Base-by-base conservation (phyloP, 2,888 invertebrate species). In the Dorcus parallelipipedus region DNA sequence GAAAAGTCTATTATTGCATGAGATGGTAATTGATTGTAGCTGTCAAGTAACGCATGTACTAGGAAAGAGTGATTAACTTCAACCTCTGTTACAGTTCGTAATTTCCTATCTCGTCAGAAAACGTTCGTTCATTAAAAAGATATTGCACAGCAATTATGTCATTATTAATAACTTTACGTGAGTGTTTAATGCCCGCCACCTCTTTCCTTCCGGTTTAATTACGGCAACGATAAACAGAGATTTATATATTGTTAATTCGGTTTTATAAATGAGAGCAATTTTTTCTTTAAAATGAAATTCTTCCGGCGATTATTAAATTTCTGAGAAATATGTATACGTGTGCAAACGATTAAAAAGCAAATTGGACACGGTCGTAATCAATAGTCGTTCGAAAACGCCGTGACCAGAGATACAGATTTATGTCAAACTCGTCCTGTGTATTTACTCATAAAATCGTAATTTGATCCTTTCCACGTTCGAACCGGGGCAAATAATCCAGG, bases 61-160 rank as follows among this genome's bases (percentile, higher is more conserved):
- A 39, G 47, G 54, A 38, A 54, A 40, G 49, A 54, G 40, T 54
- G 54, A 54, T 54, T 49, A 49, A 54, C 54, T 54, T 54, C 49
- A 54, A 54, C 49, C 54, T 54, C 54, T 48, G 49, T 54, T 54
- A 54, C 39, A 54, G 39, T 49, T 49, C 40, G 49, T 54, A 54
- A 54, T 54, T 54, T 54, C 54, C 54, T 54, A 41, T 49, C 54
- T 54, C 41, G 54, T 54, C 49, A 54, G 54, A 54, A 54, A 54
- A 54, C 49, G 41, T 26, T 33, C 54, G 39, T 54, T 54, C 54
- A 48, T 40, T 48, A 45, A 54, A 54, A 54, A 45, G 45, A 45
- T 45, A 45, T 45, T 45, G 45, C 45, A 45, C 20, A 45, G 20
- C 23, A 45, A 45, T 23, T 45, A 45, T 23, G 45, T 45, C 45